A percentile compares a stretch with the other conserved stretches of the same genome.
Conservation (phyloP, 2,888 invertebrate species). For the Eristalis pertinax region DNA sequence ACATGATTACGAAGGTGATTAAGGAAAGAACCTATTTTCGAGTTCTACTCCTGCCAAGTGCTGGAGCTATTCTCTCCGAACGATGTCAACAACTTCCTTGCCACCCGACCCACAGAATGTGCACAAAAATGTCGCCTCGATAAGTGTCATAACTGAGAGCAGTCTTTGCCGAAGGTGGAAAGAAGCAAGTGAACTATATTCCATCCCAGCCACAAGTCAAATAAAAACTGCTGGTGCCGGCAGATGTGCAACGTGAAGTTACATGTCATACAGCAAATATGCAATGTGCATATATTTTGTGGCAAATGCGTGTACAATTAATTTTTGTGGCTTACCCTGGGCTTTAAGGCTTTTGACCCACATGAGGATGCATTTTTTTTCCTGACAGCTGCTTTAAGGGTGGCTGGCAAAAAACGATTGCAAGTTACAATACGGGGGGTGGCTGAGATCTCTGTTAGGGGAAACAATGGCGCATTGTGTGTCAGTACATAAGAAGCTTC, state of each 20-base stretch:
- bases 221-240: not conserved
- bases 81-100: slow-evolving; percentile 55
- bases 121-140: slow-evolving; percentile 5
- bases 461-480: slow-evolving; percentile 58
- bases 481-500: slow-evolving; percentile 1
- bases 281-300: not conserved
- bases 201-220: not conserved
- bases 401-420: slow-evolving; percentile 30
- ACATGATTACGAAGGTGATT: slow-evolving; percentile 22
- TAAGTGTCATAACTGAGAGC: slow-evolving; percentile 19
- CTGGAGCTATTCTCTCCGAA: slow-evolving; percentile 1
- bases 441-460: slow-evolving; percentile 11
- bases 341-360: slow-evolving; percentile 36
- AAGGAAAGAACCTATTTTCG: not conserved
- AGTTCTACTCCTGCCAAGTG: not conserved
- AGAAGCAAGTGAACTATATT: slow-evolving; percentile 7
- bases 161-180: slow-evolving; percentile 22
- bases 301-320: slow-evolving; percentile 26
- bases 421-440: slow-evolving; percentile 17
- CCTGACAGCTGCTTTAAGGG: slow-evolving; percentile 7
- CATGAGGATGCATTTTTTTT: slow-evolving; percentile 9
- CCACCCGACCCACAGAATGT: slow-evolving; percentile 7
- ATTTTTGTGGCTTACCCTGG: slow-evolving; percentile 20
- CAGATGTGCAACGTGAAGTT: not conserved
- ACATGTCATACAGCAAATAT: not conserved